Evolutionary conservation across 2,797 vertebrate species (phyloP), one percentile per base, ranked within the genome.

Genomic region (Cephalopachus bancanus): DNA sequence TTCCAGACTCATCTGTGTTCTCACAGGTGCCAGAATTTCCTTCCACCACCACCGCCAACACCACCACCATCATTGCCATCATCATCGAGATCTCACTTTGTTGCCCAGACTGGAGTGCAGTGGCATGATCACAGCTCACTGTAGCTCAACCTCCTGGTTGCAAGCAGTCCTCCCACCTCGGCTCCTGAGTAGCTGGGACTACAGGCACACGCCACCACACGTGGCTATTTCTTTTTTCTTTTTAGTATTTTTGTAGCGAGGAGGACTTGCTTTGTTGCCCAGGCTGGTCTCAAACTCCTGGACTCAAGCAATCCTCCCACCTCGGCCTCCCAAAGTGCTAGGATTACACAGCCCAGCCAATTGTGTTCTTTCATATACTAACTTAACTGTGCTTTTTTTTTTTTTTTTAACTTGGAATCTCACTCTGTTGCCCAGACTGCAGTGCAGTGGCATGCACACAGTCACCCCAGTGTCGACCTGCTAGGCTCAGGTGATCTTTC

Each of bases 161-260:
- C 65, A 67, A 67, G 14, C 65, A 1, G 15, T 67, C n/a, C 30
- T 67, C 65, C 2, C n/a, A 30, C 15, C 30, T n/a, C 65, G 30
- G 65, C 65, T 67, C 30, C 30, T 7, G 7, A n/a, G 15, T 67
- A n/a, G 65, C 65, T 67, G 30, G 65, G 30, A 67, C n/a, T 67
- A n/a, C 14, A 67, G 3, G 65, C 30, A 0, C 16, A 15, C 7
- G 0, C 28, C 64, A 30, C 28, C 28, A 67, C 3, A 3, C 12
- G 6, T 3, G 1, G 65, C 30, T 67, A n/a, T 15, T 16, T 67
- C 30, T n/a, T 67, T 6, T n/a, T 30, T 44, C 44, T 44, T 44
- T 44, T 44, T 44, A 44, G 44, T 44, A n/a, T 67, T 67, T 67
- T 67, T 7, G 65, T 67, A 67, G 65, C n/a, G 64, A 67, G 7